Conservation (phyloP, 2,797 vertebrate species). For the Bovichtus diacanthus region DNA sequence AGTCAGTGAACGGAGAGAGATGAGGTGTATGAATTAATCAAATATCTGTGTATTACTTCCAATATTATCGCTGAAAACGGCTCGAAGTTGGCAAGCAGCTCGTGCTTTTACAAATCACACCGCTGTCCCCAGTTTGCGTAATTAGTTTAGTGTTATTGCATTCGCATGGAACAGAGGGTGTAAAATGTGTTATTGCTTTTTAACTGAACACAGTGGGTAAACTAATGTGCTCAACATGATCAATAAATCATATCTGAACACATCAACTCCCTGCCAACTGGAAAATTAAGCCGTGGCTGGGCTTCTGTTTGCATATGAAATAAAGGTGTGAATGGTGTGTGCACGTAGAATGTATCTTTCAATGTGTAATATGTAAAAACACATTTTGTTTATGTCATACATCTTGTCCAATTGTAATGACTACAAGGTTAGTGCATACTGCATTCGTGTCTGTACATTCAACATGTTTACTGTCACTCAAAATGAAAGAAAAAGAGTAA, state of each 20-base stretch:
- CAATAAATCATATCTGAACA: conserved; percentile 84
- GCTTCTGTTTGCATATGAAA: conserved; percentile 49
- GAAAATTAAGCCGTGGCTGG: conserved; percentile 73
- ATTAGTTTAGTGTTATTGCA: conserved; percentile 83
- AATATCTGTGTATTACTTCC: conserved; percentile 58
- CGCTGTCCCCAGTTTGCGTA: conserved; percentile 74
- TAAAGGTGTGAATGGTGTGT: conserved; percentile 35
- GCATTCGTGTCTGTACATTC: neutral
- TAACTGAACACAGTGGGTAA: conserved; percentile 83
- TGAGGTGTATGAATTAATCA: conserved; percentile 67
- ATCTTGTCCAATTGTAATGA: conserved; percentile 7
- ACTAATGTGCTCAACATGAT: conserved; percentile 80
- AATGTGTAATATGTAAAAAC: neutral
- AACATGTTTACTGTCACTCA: too few relatives aligned
- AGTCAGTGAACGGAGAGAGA: conserved; percentile 37
- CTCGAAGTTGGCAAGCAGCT: conserved; percentile 32
- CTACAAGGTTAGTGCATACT: neutral
- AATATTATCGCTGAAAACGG: conserved; percentile 50
- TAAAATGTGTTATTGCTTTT: conserved; percentile 82
- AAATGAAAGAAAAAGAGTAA: too few relatives aligned
- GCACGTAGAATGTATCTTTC: neutral
- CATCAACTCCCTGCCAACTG: conserved; percentile 79
- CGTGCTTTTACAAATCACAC: conserved; percentile 70
- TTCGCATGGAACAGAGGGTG: conserved; percentile 75
- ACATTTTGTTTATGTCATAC: neutral